A percentile compares a stretch with the other conserved stretches of the same genome.
Evolutionary conservation across 2,888 invertebrate genomes (phyloP).

Genomic region (Colletes collaris): DNA sequence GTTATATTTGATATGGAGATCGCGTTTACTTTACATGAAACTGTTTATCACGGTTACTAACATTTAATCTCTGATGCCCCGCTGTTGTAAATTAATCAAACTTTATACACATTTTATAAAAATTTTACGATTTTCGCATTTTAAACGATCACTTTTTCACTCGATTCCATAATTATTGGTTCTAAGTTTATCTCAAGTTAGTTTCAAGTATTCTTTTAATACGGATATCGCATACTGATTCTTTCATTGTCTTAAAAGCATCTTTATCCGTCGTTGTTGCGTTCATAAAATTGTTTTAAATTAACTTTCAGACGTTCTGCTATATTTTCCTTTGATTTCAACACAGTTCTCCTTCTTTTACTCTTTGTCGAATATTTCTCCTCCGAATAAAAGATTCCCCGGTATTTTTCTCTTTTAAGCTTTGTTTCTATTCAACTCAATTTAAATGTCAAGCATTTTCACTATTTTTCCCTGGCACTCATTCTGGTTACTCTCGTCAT

Average conservation of each 20-base stretch:
- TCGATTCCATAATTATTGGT: neutral
- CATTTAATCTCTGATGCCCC: neutral
- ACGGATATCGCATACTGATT: too few relatives aligned
- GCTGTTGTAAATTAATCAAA: too few relatives aligned
- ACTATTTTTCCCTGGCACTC: constrained; percentile 9
- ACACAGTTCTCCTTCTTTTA: neutral
- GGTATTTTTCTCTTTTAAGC: neutral
- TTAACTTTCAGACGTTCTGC: neutral
- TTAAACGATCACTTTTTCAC: neutral
- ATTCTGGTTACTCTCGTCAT: constrained; percentile 8
- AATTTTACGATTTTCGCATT: neutral
- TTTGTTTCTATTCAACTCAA: neutral
- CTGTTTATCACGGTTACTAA: constrained; percentile 4
- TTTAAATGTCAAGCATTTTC: constrained; percentile 11
- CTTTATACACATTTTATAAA: too few relatives aligned
- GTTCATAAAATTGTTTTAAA: neutral
- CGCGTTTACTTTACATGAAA: constrained; percentile 1
- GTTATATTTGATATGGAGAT: neutral
- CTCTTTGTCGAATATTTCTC: neutral
- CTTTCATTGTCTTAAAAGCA: neutral
- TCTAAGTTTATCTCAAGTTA: neutral
- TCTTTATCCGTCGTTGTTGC: neutral
- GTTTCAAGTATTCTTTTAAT: too few relatives aligned
- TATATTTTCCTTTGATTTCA: neutral
- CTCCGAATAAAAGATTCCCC: neutral